Percentiles rank a stretch among this genome's conserved stretches.
Conservation (phyloP, 2,888 invertebrate genomes). For the Seira sanloemensis region DNA sequence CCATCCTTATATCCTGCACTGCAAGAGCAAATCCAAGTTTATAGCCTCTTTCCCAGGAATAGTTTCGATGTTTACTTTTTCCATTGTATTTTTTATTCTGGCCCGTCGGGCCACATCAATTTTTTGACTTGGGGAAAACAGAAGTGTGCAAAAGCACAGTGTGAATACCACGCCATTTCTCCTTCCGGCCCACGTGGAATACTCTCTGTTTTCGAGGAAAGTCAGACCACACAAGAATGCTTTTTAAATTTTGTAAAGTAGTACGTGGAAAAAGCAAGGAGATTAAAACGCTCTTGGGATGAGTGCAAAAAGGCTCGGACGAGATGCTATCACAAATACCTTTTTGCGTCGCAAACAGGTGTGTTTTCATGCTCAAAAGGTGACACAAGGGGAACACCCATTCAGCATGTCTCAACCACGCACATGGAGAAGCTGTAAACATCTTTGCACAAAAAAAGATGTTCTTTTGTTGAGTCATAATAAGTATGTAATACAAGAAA, state of each 20-base stretch:
- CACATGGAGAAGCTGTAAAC: too few relatives aligned
- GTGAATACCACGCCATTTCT: background rate
- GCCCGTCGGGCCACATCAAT: background rate
- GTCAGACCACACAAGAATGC: background rate
- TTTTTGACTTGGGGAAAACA: background rate
- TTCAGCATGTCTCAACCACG: background rate
- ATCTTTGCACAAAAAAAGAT: too few relatives aligned
- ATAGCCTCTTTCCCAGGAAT: too few relatives aligned
- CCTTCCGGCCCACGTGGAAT: conserved; percentile 30
- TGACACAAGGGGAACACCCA: background rate
- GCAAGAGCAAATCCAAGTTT: too few relatives aligned
- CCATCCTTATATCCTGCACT: too few relatives aligned
- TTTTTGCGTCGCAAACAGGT: background rate
- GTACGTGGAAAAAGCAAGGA: background rate
- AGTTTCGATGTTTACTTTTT: background rate
- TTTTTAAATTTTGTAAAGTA: background rate
- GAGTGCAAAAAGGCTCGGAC: too few relatives aligned
- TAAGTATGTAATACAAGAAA: too few relatives aligned
- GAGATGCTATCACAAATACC: too few relatives aligned
- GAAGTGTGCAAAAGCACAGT: background rate
- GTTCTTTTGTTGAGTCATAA: too few relatives aligned
- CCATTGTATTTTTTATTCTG: background rate
- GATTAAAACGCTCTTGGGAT: background rate
- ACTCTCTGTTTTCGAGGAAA: background rate
- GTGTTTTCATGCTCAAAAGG: background rate